Evolutionary conservation across 2,113 vertebrate genomes (phyloP), one percentile per base, ranked within the genome.

Genomic region (Colius striatus): DNA sequence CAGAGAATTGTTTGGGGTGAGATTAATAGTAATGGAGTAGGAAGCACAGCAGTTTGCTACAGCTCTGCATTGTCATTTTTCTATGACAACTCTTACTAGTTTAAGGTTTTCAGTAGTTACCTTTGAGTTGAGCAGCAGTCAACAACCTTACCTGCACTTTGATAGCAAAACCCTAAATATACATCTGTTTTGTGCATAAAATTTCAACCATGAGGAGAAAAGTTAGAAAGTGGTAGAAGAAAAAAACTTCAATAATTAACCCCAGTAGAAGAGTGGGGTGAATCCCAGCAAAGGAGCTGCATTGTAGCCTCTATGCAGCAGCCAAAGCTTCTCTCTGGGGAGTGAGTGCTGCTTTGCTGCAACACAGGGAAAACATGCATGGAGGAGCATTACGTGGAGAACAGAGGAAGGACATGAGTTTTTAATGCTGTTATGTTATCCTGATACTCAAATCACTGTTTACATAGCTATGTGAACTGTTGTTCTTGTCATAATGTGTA

Each of bases 381-480:
- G 1, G 68, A 61, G 6, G 10, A 16, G 43, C 57, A 21, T 29
- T 58, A 29, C 23, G 5, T 0, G 4, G n/a, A 51, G 18, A 50
- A 78, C 60, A 50, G 81, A 81, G 58, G 10, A 38, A 61, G 25
- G 22, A 34, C 19, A 8, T 8, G 25, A 62, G 41, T 9, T 48
- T 58, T 30, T 53, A 13, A 22, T 9, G 4, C 47, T 2, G 1
- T 27, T 23, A 27, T 0, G 1, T 27, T 29, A 41, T 66, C 53
- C 34, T 48, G 13, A 11, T 38, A 12, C 32, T 63, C 18, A 38
- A n/a, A 7, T 29, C 45, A 61, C 41, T 30, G 85, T 41, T 77
- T 29, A 26, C 48, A 20, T 0, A 47, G 32, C 34, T 32, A 3
- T 2, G 22, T 1, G 3, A 47, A 47, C 22, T 1, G 4, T 4